These are phyloP conservation scores for Cyprinodon tularosa DNA, from an alignment of 2,113 vertebrate genomes.

Conservation along the genomic window DNA sequence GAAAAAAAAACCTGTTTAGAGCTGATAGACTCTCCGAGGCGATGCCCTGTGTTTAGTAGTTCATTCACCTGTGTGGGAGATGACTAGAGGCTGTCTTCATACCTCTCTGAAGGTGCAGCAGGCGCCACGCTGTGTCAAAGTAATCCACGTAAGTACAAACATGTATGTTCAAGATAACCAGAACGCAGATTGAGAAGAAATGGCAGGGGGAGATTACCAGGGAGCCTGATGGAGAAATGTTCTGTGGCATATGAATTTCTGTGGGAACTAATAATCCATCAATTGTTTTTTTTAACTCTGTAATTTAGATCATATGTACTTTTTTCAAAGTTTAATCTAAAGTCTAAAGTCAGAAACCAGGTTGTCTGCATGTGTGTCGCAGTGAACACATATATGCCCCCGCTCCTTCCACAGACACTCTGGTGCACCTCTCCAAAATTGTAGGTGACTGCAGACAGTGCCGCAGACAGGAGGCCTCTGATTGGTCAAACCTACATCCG, in stretches of 20 bases:
- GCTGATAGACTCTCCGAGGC: constrained; percentile 19
- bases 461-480: too few species aligned
- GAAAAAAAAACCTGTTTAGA: not conserved
- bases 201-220: not conserved
- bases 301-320: too few species aligned
- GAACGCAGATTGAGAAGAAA: not conserved
- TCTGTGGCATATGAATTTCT: not conserved
- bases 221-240: not conserved
- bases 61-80: constrained; percentile 23
- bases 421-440: too few species aligned
- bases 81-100: constrained; percentile 1
- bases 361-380: too few species aligned
- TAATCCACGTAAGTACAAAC: constrained; percentile 22
- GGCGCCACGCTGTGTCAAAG: constrained; percentile 4
- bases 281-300: not conserved
- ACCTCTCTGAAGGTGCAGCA: constrained; percentile 5
- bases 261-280: not conserved
- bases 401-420: too few species aligned
- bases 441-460: too few species aligned
- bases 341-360: too few species aligned
- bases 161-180: constrained; percentile 31
- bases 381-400: too few species aligned
- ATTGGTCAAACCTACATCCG: too few species aligned
- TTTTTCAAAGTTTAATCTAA: too few species aligned
- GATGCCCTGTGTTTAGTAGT: constrained; percentile 12